Evolutionary conservation across 2,797 vertebrate genomes (phyloP), one percentile per base, ranked within the genome.

Genomic region (Scarus forsteni): DNA sequence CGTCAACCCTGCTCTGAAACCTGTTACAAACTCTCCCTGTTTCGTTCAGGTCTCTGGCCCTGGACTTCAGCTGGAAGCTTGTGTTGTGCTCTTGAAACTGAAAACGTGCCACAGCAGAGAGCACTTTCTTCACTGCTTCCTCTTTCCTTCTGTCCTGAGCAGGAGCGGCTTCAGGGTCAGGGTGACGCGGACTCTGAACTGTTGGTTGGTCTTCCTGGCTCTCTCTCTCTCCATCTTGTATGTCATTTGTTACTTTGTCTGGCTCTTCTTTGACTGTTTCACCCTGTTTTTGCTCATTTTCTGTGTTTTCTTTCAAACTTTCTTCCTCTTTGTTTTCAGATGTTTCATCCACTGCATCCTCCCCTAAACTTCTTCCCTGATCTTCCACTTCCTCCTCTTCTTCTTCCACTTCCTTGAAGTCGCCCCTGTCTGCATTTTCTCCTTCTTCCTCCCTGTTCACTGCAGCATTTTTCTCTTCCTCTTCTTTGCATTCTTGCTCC

Each of bases 51-150:
- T 60, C 60, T 46, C 57, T 87, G 44, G 62, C 61, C 63, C 58
- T 74, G 43, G 79, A 46, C 58, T 68, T 89, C 36, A 71, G 27
- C 60, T 71, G 77, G 50, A 80, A 60, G 57, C 60, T 46, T 39
- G 56, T 80, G 66, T 48, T 60, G 10, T 72, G 40, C 1, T 7
- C 16, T 36, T 70, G 88, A 80, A 54, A 67, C 66, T 92, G 86
- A 62, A 92, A 90, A 5, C 67, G 73, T 5, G 65, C 77, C 5
- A 70, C 65, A 18, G 85, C 70, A n/a, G 92, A 85, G 0, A 48
- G 75, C 18, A 77, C 67, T 55, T 56, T 70, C 36, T 52, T n/a
- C 10, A 52, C 51, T 61, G 46, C 36, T 36, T 18, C 69, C 64
- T 77, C 75, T 1, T 40, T 45, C 0, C 6, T 55, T 27, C 54